Base-by-base conservation (phyloP, 2,113 vertebrate species). In the Polyodon spathula region DNA sequence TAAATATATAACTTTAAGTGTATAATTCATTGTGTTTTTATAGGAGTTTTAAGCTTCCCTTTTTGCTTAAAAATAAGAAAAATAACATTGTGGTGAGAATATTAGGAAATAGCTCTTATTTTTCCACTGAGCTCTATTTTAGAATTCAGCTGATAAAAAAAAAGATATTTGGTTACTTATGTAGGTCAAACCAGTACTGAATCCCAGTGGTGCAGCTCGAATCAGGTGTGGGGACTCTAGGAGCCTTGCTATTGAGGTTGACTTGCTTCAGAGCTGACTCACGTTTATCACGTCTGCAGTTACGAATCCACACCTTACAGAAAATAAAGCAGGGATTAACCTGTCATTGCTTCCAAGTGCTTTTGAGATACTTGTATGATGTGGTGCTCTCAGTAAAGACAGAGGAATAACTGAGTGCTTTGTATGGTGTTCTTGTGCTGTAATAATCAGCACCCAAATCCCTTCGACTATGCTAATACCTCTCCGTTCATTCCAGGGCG, bases 271-370 rank as follows among this genome's bases (percentile, higher is more conserved):
- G 16, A 5, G 8, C 63, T 44, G 55, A 58, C 56, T 46, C 61
- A 40, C 40, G 43, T 57, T 14, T 38, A 9, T 54, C 40, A 14
- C 17, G 63, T 42, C 48, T 64, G n/a, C 17, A 43, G 15, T 51
- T 53, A 44, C 63, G 27, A 43, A 8, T 14, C 55, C 53, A 52
- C 51, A 58, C 37, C 37, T 39, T n/a, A n/a, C n/a, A n/a, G n/a
- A n/a, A n/a, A n/a, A n/a, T n/a, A n/a, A n/a, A n/a, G n/a, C 15
- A 9, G 4, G 62, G 56, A 63, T 63, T 54, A 59, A 59, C 54
- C 40, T 54, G 51, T 54, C 56, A 59, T 17, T 37, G 51, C 57
- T 51, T 59, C 40, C 50, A 53, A 38, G 48, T n/a, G 41, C 59
- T 64, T 60, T 27, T 54, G 8, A 59, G 6, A 64, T 9, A 12